Conservation (phyloP, 2,888 invertebrate species). For the Hyalella azteca region DNA sequence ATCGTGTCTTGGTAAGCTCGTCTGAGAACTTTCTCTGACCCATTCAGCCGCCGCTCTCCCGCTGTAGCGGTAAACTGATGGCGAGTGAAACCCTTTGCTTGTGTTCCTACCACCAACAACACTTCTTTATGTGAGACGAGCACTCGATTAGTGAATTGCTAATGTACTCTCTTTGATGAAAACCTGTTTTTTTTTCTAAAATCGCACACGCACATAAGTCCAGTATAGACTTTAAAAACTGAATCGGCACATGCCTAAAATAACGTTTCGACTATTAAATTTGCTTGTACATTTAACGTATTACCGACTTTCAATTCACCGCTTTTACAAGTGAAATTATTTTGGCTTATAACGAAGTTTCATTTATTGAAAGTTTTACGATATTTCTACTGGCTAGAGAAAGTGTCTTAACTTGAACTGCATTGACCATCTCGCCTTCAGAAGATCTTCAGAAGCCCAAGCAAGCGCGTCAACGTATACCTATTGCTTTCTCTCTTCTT, state of each 20-base stretch:
- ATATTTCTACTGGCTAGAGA: too few species aligned
- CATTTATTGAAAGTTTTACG: too few species aligned
- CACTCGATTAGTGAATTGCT: neutral
- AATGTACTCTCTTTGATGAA: neutral
- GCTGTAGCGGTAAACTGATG: constrained; percentile 3
- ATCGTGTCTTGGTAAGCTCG: too few species aligned
- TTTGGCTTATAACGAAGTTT: too few species aligned
- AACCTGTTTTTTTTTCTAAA: neutral
- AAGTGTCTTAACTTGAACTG: too few species aligned
- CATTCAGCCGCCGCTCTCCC: neutral
- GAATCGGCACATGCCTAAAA: neutral
- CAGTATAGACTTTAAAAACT: neutral
- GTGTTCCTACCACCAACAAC: neutral
- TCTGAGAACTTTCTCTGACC: constrained; percentile 20
- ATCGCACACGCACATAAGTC: neutral
- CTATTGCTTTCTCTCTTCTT: too few species aligned
- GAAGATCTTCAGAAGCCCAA: too few species aligned
- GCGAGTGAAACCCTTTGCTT: neutral
- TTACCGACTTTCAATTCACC: too few species aligned
- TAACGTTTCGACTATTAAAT: neutral
- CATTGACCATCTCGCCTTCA: too few species aligned
- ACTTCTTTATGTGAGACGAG: neutral
- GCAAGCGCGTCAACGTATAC: too few species aligned
- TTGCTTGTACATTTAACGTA: neutral
- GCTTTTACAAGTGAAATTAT: too few species aligned